Evolutionary conservation across 2,113 vertebrate species (phyloP).

Genomic region (Nanorana parkeri): DNA sequence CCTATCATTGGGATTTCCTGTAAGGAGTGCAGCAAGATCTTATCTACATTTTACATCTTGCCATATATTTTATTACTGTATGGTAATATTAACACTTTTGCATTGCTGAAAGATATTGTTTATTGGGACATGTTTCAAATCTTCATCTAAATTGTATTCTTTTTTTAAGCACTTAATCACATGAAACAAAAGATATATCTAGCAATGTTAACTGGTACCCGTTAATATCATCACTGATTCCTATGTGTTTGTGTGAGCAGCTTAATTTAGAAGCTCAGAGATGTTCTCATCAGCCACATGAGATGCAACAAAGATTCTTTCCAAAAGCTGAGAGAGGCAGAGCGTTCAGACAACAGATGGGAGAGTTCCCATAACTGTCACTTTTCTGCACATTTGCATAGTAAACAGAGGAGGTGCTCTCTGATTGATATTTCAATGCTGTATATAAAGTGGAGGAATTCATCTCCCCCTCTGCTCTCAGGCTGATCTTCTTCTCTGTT

Average conservation of each 20-base stretch:
- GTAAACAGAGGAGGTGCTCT: conserved; percentile 75
- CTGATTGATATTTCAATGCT: conserved; percentile 68
- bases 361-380: conserved; percentile 76
- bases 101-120: too few relatives aligned
- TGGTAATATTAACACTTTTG: too few relatives aligned
- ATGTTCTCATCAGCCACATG: conserved; percentile 77
- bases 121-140: too few relatives aligned
- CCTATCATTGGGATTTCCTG: too few relatives aligned
- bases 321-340: conserved; percentile 75
- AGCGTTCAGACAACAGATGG: conserved; percentile 78
- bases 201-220: background rate
- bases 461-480: conserved; percentile 71
- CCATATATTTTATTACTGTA: too few relatives aligned
- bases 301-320: conserved; percentile 79
- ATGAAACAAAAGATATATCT: background rate
- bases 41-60: too few relatives aligned
- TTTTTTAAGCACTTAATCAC: background rate
- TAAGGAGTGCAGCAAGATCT: too few relatives aligned
- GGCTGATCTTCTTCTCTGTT: conserved; percentile 68
- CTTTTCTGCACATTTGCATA: conserved; percentile 72
- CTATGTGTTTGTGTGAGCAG: conserved; percentile 52
- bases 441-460: conserved; percentile 75
- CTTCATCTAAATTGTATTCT: background rate
- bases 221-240: conserved; percentile 47
- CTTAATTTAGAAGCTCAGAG: conserved; percentile 80